phyloP scores from a whole-genome alignment of 2,888 invertebrate species.

The Caenorhabditis sp. region DNA sequence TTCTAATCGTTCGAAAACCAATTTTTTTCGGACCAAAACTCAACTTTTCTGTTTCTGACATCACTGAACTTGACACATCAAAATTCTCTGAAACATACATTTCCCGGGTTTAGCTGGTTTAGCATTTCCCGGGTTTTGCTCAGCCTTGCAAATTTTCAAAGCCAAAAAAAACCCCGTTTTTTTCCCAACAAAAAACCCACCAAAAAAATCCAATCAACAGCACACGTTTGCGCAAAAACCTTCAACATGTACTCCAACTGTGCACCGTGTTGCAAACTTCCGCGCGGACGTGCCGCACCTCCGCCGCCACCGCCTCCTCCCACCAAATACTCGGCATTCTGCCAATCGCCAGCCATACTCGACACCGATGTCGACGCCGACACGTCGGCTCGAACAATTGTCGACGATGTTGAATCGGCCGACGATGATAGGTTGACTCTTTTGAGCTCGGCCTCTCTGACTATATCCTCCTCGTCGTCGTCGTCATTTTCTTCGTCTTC shows the following conservation, averaged over 20 bases:
- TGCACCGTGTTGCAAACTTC: not conserved
- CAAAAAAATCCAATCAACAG: constrained; percentile 64
- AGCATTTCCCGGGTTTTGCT: too few species aligned
- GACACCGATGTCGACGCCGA: constrained; percentile 29
- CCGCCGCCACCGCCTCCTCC: constrained; percentile 33
- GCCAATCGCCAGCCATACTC: constrained; percentile 44
- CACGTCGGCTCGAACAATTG: constrained; percentile 7
- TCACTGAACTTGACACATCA: too few species aligned
- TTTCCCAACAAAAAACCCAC: constrained; percentile 19
- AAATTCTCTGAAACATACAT: too few species aligned
- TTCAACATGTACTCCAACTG: constrained; percentile 52
- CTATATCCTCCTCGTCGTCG: constrained; percentile 4
- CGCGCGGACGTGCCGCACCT: not conserved
- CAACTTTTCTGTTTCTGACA: too few species aligned
- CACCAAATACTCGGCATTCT: constrained; percentile 43
- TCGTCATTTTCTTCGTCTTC: constrained; percentile 3
- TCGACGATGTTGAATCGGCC: constrained; percentile 14
- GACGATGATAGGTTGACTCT: constrained; percentile 12
- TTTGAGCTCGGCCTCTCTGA: constrained; percentile 11
- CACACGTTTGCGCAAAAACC: constrained; percentile 51
- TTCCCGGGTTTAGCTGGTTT: too few species aligned
- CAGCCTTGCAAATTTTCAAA: too few species aligned
- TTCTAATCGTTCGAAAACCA: too few species aligned
- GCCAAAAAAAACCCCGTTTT: too few species aligned
- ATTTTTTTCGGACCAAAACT: too few species aligned